A percentile compares a stretch with the other conserved stretches of the same genome.
These are phyloP conservation scores for Glaucopsyche alexis DNA, from an alignment of 2,888 invertebrate species.

Conservation along the genomic window DNA sequence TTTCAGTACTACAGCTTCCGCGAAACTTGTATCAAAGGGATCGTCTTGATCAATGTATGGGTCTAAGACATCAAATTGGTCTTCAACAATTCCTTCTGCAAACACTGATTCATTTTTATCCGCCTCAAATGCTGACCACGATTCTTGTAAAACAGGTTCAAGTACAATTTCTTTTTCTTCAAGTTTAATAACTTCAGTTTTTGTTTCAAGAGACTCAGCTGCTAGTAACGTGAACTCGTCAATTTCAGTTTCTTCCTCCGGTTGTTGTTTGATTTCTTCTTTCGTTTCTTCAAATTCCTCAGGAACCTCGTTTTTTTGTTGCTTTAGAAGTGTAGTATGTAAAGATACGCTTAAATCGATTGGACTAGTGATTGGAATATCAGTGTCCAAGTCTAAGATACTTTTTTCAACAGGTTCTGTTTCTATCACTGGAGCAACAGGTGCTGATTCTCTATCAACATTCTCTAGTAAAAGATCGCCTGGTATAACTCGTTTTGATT, in stretches of 20 bases:
- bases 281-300: constrained; percentile 42
- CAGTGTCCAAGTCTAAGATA: constrained; percentile 87
- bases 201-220: constrained; percentile 84
- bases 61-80: constrained; percentile 67
- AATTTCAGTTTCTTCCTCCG: constrained; percentile 81
- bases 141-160: constrained; percentile 71
- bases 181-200: constrained; percentile 71
- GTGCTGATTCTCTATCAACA: constrained; percentile 59
- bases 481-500: constrained; percentile 81
- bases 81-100: constrained; percentile 70
- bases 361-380: constrained; percentile 83
- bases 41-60: constrained; percentile 83
- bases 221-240: constrained; percentile 90
- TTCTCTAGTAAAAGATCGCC: constrained; percentile 85
- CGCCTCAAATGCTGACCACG: constrained; percentile 85
- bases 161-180: constrained; percentile 63
- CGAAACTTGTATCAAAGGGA: constrained; percentile 93
- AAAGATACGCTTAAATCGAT: constrained; percentile 86
- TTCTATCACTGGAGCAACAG: constrained; percentile 55
- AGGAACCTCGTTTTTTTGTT: constrained; percentile 55
- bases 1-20: constrained; percentile 84
- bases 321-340: constrained; percentile 75
- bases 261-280: constrained; percentile 32
- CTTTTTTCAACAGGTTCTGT: constrained; percentile 84
- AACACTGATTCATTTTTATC: constrained; percentile 69